phyloP scores from a whole-genome alignment of 2,888 invertebrate species.

The Drosophila subsilvestris region DNA sequence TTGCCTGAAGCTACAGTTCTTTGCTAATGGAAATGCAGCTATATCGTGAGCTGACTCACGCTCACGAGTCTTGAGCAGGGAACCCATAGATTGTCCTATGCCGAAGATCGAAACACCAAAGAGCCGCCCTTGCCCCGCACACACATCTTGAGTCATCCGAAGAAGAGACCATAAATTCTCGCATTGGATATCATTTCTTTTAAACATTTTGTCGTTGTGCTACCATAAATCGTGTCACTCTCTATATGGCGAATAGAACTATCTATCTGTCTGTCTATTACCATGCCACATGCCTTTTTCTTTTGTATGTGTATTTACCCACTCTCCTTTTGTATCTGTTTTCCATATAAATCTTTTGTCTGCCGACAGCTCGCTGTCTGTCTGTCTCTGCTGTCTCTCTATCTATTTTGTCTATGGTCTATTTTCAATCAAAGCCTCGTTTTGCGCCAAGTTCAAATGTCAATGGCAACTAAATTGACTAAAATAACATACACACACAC shows the following conservation, averaged over 20 bases:
- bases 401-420: slow-evolving; percentile 4
- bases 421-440: slow-evolving; percentile 42
- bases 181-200: not conserved
- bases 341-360: not conserved
- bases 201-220: not conserved
- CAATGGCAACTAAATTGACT: slow-evolving; percentile 73
- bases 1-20: not conserved
- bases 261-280: not conserved
- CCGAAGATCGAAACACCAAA: no score
- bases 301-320: no score
- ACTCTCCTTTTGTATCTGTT: not conserved
- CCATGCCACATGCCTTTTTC: not conserved
- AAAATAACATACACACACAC: slow-evolving; percentile 21
- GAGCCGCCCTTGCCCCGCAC: not conserved
- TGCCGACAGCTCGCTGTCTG: no score
- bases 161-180: not conserved
- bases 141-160: not conserved
- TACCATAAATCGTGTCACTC: no score
- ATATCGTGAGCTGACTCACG: not conserved
- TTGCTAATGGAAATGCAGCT: not conserved
- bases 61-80: not conserved
- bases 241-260: not conserved
- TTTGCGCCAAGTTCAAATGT: slow-evolving; percentile 71
- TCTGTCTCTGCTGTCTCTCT: not conserved
- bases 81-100: no score